A percentile compares a stretch with the other conserved stretches of the same genome.
Evolutionary conservation across 92 coral and sea anemone species (phyloP).

Genomic region (Parazoanthus swiftii): DNA sequence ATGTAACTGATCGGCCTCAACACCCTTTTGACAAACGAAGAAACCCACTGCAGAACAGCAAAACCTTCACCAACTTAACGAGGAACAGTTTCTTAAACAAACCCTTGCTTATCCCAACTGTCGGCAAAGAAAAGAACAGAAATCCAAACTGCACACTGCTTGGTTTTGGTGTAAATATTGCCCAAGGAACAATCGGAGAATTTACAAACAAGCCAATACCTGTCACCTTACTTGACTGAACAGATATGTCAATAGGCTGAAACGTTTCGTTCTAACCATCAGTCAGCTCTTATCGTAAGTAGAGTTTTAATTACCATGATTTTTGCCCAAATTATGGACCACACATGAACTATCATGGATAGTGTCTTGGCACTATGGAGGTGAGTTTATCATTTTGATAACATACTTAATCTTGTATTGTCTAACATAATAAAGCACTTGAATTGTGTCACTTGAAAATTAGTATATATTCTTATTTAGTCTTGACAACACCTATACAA

Average conservation of each 20-base stretch:
- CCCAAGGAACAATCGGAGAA: background rate
- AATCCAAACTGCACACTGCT: conserved; percentile 14
- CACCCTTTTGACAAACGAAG: background rate
- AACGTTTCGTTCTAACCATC: background rate
- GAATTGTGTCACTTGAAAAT: background rate
- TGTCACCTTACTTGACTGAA: conserved; percentile 43
- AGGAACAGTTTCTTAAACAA: background rate
- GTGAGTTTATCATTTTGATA: background rate
- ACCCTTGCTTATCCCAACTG: background rate
- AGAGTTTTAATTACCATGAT: background rate
- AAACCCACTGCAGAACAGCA: background rate
- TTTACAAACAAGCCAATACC: conserved; percentile 32
- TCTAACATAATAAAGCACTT: background rate
- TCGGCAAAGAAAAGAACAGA: background rate
- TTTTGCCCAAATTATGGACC: conserved; percentile 5
- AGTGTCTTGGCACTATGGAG: conserved; percentile 20
- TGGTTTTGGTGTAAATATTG: conserved; percentile 11
- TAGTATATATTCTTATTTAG: background rate
- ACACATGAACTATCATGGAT: conserved; percentile 21
- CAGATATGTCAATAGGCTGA: conserved; percentile 30
- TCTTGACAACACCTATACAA: background rate
- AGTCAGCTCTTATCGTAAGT: background rate
- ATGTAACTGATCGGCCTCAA: no score
- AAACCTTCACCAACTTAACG: background rate
- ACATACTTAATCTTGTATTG: background rate